Percentiles rank a stretch among this genome's conserved stretches.
phyloP scores from a whole-genome alignment of 1,140 invertebrate genomes.

The Zaprionus inermis region DNA sequence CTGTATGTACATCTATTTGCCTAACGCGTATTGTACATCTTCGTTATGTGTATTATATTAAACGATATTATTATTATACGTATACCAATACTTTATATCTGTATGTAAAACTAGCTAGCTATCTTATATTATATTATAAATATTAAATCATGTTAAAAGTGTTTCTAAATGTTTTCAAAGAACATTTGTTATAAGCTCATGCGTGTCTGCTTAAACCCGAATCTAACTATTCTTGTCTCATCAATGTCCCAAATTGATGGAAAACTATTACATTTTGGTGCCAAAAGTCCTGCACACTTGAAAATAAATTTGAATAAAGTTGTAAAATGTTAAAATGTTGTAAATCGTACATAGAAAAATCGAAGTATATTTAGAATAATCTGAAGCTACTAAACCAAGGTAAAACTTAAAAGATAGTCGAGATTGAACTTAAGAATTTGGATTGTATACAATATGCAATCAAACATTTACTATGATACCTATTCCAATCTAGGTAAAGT shows the following conservation, averaged over 20 bases:
- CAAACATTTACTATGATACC: not conserved
- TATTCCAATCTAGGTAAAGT: not conserved
- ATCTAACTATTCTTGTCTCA: not conserved
- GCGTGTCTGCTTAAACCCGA: constrained; percentile 19
- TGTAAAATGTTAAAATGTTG: constrained; percentile 54
- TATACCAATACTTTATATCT: constrained; percentile 41
- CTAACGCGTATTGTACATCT: constrained; percentile 61
- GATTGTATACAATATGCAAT: not conserved
- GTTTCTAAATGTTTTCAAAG: constrained; percentile 59
- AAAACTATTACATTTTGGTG: constrained; percentile 57
- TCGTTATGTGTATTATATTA: constrained; percentile 68
- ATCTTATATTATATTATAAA: constrained; percentile 46
- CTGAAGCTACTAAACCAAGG: not conserved
- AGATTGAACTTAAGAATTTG: not conserved
- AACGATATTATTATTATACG: constrained; percentile 63
- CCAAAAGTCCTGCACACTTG: constrained; percentile 54
- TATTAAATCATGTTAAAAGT: constrained; percentile 51
- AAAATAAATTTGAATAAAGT: constrained; percentile 59
- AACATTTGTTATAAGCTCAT: constrained; percentile 39
- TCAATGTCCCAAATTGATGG: constrained; percentile 27
- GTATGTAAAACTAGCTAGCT: constrained; percentile 53
- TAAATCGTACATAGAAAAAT: constrained; percentile 17
- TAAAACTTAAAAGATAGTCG: not conserved
- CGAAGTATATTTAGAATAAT: not conserved
- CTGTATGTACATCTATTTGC: constrained; percentile 48